phyloP scores from a whole-genome alignment of 2,888 invertebrate species.

The Pegoplata infirma region DNA sequence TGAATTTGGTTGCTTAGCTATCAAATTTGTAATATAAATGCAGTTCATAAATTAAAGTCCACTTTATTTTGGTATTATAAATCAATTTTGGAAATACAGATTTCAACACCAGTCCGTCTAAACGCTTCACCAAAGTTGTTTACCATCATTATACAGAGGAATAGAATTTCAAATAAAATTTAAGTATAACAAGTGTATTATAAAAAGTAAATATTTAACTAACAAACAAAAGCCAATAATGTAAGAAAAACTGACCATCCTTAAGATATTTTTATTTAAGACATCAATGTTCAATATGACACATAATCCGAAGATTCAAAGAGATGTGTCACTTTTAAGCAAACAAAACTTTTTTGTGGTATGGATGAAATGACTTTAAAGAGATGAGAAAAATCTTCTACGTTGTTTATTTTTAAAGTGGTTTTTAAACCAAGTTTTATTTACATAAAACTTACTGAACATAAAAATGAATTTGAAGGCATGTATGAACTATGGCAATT shows the following conservation, averaged over 20 bases:
- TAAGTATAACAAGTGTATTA: constrained; percentile 56
- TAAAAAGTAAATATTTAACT: constrained; percentile 47
- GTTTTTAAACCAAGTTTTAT: constrained; percentile 37
- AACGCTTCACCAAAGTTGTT: background rate
- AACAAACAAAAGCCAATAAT: constrained; percentile 2
- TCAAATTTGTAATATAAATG: no score
- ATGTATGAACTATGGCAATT: no score
- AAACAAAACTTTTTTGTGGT: constrained; percentile 31
- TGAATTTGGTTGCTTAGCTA: no score
- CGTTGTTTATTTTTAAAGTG: constrained; percentile 13
- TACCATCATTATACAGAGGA: background rate
- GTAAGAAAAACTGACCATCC: constrained; percentile 71
- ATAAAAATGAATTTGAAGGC: constrained; percentile 33
- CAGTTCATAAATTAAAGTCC: no score
- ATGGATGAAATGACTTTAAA: no score
- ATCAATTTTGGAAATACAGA: no score
- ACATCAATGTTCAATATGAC: constrained; percentile 40
- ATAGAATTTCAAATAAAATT: background rate
- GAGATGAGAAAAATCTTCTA: constrained; percentile 21
- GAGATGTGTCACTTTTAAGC: constrained; percentile 48
- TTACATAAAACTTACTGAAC: constrained; percentile 52
- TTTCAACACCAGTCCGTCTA: no score
- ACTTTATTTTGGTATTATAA: no score
- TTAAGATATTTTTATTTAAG: constrained; percentile 70
- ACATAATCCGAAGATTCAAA: constrained; percentile 37